phyloP scores from a whole-genome alignment of 2,113 vertebrate species.

The Caranx melampygus region DNA sequence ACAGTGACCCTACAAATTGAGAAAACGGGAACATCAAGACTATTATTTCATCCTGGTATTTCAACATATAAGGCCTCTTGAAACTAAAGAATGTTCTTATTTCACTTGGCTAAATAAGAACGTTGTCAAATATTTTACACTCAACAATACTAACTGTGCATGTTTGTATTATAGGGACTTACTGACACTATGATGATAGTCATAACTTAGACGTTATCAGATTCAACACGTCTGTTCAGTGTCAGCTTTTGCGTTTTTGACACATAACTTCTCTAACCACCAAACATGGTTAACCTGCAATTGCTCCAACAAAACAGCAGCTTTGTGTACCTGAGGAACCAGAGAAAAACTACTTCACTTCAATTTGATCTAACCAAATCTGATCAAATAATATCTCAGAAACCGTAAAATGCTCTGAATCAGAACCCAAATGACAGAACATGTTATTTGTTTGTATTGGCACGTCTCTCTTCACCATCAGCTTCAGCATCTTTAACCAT shows the following conservation, averaged over 20 bases:
- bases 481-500: slow-evolving; percentile 9
- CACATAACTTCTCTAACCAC: not conserved
- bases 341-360: slow-evolving; percentile 11
- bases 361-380: slow-evolving; percentile 10
- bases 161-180: slow-evolving; percentile 18
- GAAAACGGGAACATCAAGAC: not conserved
- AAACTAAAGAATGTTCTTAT: slow-evolving; percentile 10
- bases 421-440: slow-evolving; percentile 27
- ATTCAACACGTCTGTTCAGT: not conserved
- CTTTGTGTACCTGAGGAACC: slow-evolving; percentile 58
- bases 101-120: not conserved
- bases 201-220: slow-evolving; percentile 33
- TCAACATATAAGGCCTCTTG: slow-evolving; percentile 49
- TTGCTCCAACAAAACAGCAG: slow-evolving; percentile 33
- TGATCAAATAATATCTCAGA: not conserved
- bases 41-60: not conserved
- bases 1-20: not conserved
- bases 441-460: slow-evolving; percentile 35
- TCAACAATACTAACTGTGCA: slow-evolving; percentile 16
- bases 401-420: not conserved
- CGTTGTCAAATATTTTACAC: slow-evolving; percentile 20
- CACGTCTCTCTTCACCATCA: slow-evolving; percentile 14
- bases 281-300: slow-evolving; percentile 12
- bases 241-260: not conserved
- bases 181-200: slow-evolving; percentile 53